Conservation (phyloP, 2,888 invertebrate genomes). For the Plutella xylostella region DNA sequence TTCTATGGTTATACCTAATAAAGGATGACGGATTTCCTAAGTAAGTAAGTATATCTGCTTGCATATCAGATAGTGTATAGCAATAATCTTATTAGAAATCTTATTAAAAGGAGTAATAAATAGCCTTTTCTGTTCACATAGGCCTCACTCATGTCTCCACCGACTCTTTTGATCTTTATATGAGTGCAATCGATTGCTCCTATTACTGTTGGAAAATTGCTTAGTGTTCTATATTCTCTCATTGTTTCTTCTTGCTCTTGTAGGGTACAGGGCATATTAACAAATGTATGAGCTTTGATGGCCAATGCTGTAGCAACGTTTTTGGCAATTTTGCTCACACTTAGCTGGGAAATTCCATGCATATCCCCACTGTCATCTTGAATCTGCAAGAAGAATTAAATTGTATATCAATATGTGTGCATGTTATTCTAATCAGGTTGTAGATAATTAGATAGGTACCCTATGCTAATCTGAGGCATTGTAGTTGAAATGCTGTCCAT, state of each 20-base stretch:
- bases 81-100: no score
- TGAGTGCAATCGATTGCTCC: not conserved
- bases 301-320: not conserved
- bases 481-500: no score
- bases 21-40: no score
- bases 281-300: not conserved
- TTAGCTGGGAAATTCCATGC: not conserved
- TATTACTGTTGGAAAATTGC: not conserved
- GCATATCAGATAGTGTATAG: no score
- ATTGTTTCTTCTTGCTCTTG: not conserved
- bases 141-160: not conserved
- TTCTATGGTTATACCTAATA: no score
- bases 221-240: not conserved
- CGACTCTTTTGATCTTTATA: not conserved
- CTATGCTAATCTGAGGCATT: no score
- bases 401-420: no score
- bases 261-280: not conserved
- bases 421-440: not conserved
- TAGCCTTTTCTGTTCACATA: slow-evolving; percentile 1
- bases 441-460: not conserved
- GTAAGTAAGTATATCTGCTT: no score
- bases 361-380: not conserved
- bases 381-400: not conserved
- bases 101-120: no score
- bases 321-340: not conserved